These are phyloP conservation scores for Linyphia triangularis DNA, from an alignment of 2,888 invertebrate genomes.

Conservation along the genomic window DNA sequence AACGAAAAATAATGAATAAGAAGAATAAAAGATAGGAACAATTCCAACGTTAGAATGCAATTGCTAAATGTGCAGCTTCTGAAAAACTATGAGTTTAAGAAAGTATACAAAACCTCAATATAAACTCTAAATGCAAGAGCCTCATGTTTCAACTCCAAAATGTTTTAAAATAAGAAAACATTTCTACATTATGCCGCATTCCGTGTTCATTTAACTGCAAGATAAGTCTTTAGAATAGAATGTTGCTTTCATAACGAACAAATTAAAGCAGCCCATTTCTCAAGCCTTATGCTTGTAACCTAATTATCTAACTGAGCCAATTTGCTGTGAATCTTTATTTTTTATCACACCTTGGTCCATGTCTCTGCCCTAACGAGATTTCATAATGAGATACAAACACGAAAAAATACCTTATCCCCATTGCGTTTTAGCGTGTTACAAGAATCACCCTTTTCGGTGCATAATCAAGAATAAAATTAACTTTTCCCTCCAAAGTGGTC, in stretches of 20 bases:
- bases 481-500: too few relatives aligned
- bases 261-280: background rate
- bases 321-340: background rate
- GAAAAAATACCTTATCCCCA: background rate
- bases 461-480: too few relatives aligned
- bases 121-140: too few relatives aligned
- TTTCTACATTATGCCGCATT: background rate
- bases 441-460: background rate
- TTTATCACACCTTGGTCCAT: background rate
- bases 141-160: too few relatives aligned
- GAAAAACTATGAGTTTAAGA: too few relatives aligned
- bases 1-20: too few relatives aligned
- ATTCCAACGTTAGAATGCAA: too few relatives aligned
- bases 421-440: background rate
- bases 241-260: background rate
- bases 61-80: too few relatives aligned
- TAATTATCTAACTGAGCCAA: background rate
- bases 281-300: background rate
- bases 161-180: too few relatives aligned
- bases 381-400: background rate
- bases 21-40: too few relatives aligned
- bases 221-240: background rate
- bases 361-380: background rate
- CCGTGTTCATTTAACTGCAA: background rate
- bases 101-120: too few relatives aligned